phyloP scores from a whole-genome alignment of 2,113 vertebrate species.

The Callocephalon fimbriatum region DNA sequence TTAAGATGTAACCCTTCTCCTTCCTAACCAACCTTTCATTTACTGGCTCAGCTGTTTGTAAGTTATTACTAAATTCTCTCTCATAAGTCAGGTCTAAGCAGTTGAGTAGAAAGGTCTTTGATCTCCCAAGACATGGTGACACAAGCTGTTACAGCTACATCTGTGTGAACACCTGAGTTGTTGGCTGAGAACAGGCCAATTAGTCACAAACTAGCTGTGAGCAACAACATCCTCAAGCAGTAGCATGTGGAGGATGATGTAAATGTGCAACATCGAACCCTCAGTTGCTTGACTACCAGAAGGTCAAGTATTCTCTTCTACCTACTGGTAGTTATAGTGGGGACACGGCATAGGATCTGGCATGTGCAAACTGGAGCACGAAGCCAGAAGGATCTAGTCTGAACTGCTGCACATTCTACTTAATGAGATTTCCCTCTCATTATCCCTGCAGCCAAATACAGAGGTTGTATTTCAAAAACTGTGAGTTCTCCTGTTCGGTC shows the following conservation, averaged over 20 bases:
- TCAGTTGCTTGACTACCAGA: not conserved
- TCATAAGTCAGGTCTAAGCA: not conserved
- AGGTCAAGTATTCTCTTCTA: not conserved
- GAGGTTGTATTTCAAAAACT: not conserved
- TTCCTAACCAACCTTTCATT: not conserved
- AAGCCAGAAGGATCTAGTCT: not conserved
- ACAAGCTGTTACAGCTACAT: not conserved
- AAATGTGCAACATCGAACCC: rapidly evolving
- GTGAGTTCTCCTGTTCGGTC: not conserved
- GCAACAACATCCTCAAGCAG: not conserved
- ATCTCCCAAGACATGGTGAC: not conserved
- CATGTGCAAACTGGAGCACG: not conserved
- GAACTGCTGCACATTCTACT: not conserved
- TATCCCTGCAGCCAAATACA: not conserved
- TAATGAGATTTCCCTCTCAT: rapidly evolving
- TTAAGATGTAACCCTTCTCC: not conserved
- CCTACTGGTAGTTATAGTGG: not conserved
- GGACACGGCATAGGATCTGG: rapidly evolving
- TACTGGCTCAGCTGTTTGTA: not conserved
- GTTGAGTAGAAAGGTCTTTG: not conserved
- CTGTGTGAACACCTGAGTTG: not conserved
- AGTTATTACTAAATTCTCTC: not conserved
- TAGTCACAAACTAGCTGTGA: not conserved
- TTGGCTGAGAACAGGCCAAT: not conserved
- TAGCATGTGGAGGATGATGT: not conserved